These are phyloP conservation scores for Conistra vaccinii DNA, from an alignment of 2,888 invertebrate genomes.

Conservation along the genomic window DNA sequence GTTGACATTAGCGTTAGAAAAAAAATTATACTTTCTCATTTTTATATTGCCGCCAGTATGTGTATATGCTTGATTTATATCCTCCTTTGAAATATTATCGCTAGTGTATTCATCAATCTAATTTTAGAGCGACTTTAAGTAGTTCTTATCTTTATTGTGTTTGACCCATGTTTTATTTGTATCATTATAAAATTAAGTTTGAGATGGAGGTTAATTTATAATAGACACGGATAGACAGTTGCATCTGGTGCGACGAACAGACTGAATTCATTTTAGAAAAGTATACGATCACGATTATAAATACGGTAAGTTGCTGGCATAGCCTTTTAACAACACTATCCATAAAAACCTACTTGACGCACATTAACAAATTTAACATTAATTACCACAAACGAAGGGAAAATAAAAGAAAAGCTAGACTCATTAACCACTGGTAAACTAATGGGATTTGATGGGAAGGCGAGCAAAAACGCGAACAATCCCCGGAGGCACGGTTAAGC, in stretches of 20 bases:
- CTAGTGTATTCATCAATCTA: slow-evolving; percentile 54
- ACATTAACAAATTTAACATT: slow-evolving; percentile 59
- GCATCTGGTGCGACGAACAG: not conserved
- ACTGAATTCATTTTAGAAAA: not conserved
- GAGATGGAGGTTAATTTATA: slow-evolving; percentile 40
- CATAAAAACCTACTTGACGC: slow-evolving; percentile 51
- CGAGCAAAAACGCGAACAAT: slow-evolving; percentile 73
- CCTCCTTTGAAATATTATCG: slow-evolving; percentile 60
- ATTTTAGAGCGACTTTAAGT: slow-evolving; percentile 53
- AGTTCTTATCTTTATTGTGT: slow-evolving; percentile 53
- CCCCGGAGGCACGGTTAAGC: slow-evolving; percentile 73
- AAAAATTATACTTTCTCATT: slow-evolving; percentile 29
- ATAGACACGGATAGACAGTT: not conserved
- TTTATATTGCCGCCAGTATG: slow-evolving; percentile 29
- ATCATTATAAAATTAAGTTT: slow-evolving; percentile 41
- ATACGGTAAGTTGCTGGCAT: not conserved
- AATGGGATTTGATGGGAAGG: slow-evolving; percentile 72
- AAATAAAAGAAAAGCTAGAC: slow-evolving; percentile 70
- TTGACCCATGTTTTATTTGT: slow-evolving; percentile 52
- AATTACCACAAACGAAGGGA: slow-evolving; percentile 58
- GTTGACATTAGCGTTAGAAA: slow-evolving; percentile 1
- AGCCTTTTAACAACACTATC: not conserved
- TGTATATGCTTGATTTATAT: slow-evolving; percentile 55
- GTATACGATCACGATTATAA: not conserved
- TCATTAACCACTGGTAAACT: slow-evolving; percentile 71